Conservation (phyloP, 2,113 vertebrate genomes). For the Phylloscopus trochiloides region DNA sequence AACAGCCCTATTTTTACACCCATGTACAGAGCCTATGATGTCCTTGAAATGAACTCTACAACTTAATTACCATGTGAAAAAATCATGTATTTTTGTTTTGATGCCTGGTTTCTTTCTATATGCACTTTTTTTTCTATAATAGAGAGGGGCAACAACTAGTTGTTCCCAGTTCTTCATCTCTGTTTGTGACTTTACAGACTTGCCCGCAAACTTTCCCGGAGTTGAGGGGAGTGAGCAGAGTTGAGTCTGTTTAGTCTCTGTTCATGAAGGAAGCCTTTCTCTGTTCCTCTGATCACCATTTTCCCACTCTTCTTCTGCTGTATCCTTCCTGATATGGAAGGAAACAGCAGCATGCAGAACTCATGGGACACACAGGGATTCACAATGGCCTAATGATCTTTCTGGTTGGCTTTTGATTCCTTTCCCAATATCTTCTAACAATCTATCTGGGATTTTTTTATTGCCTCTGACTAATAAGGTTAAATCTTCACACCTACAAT, state of each 20-base stretch:
- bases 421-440: neutral
- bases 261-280: neutral
- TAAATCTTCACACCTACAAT: neutral
- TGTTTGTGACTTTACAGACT: neutral
- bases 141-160: neutral
- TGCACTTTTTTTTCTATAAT: neutral
- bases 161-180: neutral
- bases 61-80: neutral
- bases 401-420: neutral
- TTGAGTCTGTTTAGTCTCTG: neutral
- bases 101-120: neutral
- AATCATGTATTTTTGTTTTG: neutral
- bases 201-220: neutral
- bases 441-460: neutral
- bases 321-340: neutral
- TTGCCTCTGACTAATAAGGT: neutral
- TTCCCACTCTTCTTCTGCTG: neutral
- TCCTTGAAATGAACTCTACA: neutral
- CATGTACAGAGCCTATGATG: neutral
- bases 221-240: neutral
- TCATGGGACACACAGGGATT: neutral
- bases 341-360: accelerated
- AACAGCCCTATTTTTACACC: neutral
- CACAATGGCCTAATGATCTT: neutral
- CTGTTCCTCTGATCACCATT: neutral